Conservation (phyloP, 2,888 invertebrate genomes). For the Asteroscopus sphinx region DNA sequence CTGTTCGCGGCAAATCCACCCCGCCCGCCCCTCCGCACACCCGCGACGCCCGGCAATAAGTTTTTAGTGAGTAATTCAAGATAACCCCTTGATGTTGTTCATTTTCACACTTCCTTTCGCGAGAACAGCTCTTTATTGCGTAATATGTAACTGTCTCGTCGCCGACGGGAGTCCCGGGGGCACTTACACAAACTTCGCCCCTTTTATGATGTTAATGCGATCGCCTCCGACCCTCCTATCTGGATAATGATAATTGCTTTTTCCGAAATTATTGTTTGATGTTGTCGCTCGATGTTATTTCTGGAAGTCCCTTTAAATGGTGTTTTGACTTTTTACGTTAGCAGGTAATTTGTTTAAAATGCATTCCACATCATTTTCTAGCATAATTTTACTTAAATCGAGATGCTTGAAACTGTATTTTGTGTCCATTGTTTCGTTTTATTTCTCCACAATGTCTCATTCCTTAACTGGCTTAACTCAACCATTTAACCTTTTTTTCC, state of each 20-base stretch:
- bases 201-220: slow-evolving; percentile 89
- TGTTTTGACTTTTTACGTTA: slow-evolving; percentile 76
- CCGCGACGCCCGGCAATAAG: slow-evolving; percentile 82
- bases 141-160: slow-evolving; percentile 89
- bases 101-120: slow-evolving; percentile 90
- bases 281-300: slow-evolving; percentile 84
- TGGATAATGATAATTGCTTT: slow-evolving; percentile 89
- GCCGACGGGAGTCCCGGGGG: slow-evolving; percentile 86
- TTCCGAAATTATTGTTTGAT: slow-evolving; percentile 89
- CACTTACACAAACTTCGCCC: slow-evolving; percentile 84
- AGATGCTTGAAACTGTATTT: not conserved
- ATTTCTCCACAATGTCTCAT: not conserved
- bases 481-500: too few relatives aligned
- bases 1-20: slow-evolving; percentile 88
- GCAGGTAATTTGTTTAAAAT: slow-evolving; percentile 74
- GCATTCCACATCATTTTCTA: slow-evolving; percentile 40
- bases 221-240: slow-evolving; percentile 87
- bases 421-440: not conserved
- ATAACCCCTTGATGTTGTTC: slow-evolving; percentile 90
- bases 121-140: slow-evolving; percentile 90
- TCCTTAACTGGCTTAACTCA: not conserved
- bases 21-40: slow-evolving; percentile 67
- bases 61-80: slow-evolving; percentile 90
- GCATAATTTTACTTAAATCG: slow-evolving; percentile 20
- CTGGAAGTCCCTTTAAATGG: slow-evolving; percentile 74